A percentile compares a stretch with the other conserved stretches of the same genome.
Conservation (phyloP, 2,797 vertebrate species). For the Pelobates cultripes region DNA sequence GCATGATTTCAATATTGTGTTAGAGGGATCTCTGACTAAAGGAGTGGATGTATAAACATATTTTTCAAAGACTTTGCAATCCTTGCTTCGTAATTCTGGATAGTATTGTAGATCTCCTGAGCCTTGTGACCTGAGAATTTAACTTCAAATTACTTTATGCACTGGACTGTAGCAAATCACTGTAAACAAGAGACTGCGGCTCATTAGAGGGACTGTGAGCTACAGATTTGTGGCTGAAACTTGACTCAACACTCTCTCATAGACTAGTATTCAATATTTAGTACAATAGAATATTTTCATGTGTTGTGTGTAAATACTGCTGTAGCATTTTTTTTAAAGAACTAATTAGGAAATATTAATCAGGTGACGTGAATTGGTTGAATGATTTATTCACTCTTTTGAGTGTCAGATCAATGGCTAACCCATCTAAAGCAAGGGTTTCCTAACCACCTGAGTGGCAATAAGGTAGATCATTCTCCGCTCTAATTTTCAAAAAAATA, state of each 20-base stretch:
- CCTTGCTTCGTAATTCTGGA: neutral
- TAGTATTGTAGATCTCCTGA: neutral
- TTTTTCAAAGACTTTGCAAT: constrained; percentile 21
- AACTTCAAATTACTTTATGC: constrained; percentile 9
- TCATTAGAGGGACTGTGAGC: constrained; percentile 32
- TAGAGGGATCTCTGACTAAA: constrained; percentile 92
- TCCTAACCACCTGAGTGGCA: too few species aligned
- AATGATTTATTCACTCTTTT: too few species aligned
- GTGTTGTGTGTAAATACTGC: constrained; percentile 80
- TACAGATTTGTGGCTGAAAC: constrained; percentile 49
- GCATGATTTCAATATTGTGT: constrained; percentile 88
- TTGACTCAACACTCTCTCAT: constrained; percentile 67
- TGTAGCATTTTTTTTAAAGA: constrained; percentile 72
- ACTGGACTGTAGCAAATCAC: constrained; percentile 57
- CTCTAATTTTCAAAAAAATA: too few species aligned
- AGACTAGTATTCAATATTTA: constrained; percentile 79
- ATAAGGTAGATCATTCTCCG: too few species aligned
- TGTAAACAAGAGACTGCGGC: constrained; percentile 20
- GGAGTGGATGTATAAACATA: constrained; percentile 88
- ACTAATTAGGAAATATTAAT: constrained; percentile 65
- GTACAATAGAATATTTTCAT: constrained; percentile 84
- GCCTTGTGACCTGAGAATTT: too few species aligned
- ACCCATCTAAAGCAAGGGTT: too few species aligned
- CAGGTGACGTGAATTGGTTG: constrained; percentile 49
- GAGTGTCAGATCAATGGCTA: too few species aligned